phyloP scores from a whole-genome alignment of 2,113 vertebrate species.

The Caloenas nicobarica region DNA sequence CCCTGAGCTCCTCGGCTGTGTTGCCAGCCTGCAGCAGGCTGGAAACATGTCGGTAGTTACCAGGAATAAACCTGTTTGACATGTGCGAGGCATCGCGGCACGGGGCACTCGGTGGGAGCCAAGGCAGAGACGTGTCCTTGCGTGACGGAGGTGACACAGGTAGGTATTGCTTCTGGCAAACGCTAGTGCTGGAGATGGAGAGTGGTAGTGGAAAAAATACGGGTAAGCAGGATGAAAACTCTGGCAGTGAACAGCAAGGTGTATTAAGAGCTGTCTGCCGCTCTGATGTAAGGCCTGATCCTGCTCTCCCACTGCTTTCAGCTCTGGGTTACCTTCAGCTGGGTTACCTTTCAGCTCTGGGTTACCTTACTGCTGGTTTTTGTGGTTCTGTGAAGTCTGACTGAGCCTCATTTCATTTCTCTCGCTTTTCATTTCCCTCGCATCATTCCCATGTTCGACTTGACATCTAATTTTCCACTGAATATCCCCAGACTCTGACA shows the following conservation, averaged over 20 bases:
- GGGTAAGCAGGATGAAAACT: not conserved
- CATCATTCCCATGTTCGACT: not conserved
- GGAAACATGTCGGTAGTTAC: not conserved
- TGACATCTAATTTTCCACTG: not conserved
- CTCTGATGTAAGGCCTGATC: not conserved
- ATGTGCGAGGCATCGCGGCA: accelerated
- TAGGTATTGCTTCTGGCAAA: accelerated
- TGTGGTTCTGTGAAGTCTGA: not conserved
- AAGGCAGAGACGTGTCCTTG: not conserved
- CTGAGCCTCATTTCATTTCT: not conserved
- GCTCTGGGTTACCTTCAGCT: not conserved
- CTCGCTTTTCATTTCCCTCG: not conserved
- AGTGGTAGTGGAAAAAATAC: accelerated
- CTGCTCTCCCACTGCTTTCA: not conserved
- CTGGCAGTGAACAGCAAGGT: not conserved
- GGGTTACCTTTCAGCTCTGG: too few relatives aligned
- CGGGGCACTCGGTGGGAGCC: accelerated
- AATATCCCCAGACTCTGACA: not conserved
- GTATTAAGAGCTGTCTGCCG: not conserved
- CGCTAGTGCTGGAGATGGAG: not conserved
- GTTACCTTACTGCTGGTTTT: not conserved
- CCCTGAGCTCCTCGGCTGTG: not conserved
- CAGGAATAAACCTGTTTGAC: not conserved
- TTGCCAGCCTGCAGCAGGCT: not conserved
- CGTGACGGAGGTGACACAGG: not conserved